Conservation (phyloP, 2,113 vertebrate species). For the Grammomys surdaster region DNA sequence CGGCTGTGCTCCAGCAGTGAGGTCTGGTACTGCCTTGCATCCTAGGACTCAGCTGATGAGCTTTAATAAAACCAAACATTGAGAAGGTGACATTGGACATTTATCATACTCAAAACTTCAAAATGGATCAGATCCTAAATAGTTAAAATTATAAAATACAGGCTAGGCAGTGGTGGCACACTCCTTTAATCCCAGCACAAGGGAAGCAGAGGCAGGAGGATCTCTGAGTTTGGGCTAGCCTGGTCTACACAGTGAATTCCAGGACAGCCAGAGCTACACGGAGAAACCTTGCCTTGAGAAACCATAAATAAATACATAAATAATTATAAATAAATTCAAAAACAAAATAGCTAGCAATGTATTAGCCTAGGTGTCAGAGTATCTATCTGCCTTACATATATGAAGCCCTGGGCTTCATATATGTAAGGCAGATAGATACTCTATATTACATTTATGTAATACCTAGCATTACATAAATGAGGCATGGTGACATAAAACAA, state of each 20-base stretch:
- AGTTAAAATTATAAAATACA: neutral
- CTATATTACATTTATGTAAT: no score
- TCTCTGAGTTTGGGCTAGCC: neutral
- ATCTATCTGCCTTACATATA: neutral
- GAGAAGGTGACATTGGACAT: neutral
- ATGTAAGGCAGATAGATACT: no score
- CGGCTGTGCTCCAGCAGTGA: accelerated
- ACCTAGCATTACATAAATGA: neutral
- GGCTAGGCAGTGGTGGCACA: neutral
- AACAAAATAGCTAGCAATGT: neutral
- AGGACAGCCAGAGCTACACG: neutral
- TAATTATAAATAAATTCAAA: neutral
- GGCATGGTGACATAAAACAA: neutral
- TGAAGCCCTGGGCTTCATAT: neutral
- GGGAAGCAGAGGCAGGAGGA: neutral
- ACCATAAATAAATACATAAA: neutral
- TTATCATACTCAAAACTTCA: neutral
- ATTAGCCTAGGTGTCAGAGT: neutral
- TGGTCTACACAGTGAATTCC: neutral
- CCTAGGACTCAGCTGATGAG: neutral
- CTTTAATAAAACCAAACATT: neutral
- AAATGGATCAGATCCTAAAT: neutral
- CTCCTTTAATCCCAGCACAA: neutral
- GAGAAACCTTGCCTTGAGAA: no score
- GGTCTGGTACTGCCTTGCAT: neutral